These are phyloP conservation scores for Eudyptes chrysolophus DNA, from an alignment of 2,113 vertebrate species.

Conservation along the genomic window DNA sequence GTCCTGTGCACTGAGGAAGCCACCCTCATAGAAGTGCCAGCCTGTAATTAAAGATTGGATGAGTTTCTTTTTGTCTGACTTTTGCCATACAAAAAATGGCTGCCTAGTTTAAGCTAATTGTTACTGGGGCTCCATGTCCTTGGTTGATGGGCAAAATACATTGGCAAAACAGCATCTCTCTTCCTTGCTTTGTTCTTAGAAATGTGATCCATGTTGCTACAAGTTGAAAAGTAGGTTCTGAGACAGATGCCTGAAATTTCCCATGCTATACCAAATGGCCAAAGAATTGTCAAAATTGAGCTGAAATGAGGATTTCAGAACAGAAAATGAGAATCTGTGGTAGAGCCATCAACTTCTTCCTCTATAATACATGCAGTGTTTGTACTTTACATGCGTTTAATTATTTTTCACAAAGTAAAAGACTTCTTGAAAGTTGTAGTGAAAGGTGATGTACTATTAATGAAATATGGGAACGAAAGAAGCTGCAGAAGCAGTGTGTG, in stretches of 20 bases:
- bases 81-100: background rate
- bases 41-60: background rate
- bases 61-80: background rate
- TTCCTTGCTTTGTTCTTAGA: background rate
- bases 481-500: background rate
- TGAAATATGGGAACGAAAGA: background rate
- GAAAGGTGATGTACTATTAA: background rate
- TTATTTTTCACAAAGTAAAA: background rate
- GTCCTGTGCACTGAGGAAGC: background rate
- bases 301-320: background rate
- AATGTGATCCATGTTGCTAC: rapidly evolving
- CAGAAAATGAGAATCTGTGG: background rate
- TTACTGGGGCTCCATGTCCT: background rate
- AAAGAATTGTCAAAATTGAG: background rate
- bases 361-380: background rate
- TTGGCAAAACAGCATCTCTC: background rate
- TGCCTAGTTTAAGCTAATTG: background rate
- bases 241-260: background rate
- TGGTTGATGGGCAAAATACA: background rate
- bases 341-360: background rate
- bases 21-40: background rate
- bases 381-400: background rate
- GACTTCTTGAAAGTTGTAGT: background rate
- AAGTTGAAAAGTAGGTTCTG: background rate
- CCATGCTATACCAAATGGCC: background rate